phyloP scores from a whole-genome alignment of 2,888 invertebrate species.

The Eurois occulta region DNA sequence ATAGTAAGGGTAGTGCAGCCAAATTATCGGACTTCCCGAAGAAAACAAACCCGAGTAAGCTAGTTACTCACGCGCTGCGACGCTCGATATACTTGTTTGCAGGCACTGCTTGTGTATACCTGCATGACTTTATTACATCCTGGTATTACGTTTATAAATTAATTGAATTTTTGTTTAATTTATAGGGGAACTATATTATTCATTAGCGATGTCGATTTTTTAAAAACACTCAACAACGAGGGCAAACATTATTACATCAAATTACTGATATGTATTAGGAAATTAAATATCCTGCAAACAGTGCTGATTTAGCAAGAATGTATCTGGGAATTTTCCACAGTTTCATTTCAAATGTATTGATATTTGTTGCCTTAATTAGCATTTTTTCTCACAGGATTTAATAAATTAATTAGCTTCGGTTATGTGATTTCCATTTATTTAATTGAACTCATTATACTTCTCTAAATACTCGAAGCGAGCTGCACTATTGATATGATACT shows the following conservation, averaged over 20 bases:
- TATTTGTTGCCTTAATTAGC: background rate
- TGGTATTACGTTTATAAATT: conserved; percentile 34
- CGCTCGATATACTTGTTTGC: conserved; percentile 71
- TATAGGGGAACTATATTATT: background rate
- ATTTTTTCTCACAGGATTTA: background rate
- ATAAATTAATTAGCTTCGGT: background rate
- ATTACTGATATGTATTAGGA: background rate
- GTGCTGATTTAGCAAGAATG: background rate
- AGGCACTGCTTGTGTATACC: conserved; percentile 48
- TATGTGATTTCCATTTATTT: background rate
- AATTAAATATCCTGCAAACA: conserved; percentile 2
- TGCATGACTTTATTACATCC: conserved; percentile 52
- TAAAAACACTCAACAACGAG: background rate
- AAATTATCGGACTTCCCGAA: conserved; percentile 84
- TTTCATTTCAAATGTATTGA: background rate
- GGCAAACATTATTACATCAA: background rate
- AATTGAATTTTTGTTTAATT: background rate
- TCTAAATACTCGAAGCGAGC: background rate
- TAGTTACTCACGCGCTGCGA: conserved; percentile 73
- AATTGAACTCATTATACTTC: background rate
- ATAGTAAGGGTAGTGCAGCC: conserved; percentile 76
- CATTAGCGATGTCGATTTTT: background rate
- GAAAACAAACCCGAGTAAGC: conserved; percentile 80
- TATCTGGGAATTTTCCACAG: background rate
- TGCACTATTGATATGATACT: background rate